A percentile compares a stretch with the other conserved stretches of the same genome.
Evolutionary conservation across 1,140 invertebrate genomes (phyloP).

Genomic region (Bathynomus jamesi): DNA sequence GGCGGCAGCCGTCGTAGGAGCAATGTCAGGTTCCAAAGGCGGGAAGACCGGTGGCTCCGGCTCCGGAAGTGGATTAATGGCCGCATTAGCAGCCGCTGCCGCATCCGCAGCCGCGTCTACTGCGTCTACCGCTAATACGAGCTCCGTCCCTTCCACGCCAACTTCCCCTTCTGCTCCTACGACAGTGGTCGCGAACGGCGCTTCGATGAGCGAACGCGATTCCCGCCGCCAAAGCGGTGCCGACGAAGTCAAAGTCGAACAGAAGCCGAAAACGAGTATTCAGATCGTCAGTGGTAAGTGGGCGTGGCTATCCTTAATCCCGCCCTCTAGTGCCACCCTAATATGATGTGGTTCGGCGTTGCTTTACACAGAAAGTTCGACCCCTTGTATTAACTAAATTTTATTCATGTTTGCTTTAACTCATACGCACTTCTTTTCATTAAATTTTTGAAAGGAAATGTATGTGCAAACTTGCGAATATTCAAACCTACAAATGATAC

Average conservation of each 20-base stretch:
- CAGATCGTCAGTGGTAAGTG: neutral
- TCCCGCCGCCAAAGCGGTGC: neutral
- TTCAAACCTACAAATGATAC: too few species aligned
- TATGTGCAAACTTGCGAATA: too few species aligned
- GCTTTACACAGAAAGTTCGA: too few species aligned
- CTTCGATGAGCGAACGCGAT: neutral
- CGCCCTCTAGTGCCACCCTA: too few species aligned
- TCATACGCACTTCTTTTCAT: too few species aligned
- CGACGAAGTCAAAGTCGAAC: neutral
- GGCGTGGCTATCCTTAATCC: neutral
- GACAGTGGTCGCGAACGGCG: neutral
- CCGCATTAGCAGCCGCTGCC: constrained; percentile 12
- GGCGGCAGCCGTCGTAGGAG: constrained; percentile 12
- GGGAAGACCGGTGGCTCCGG: neutral
- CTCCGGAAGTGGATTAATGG: constrained; percentile 15
- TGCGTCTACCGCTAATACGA: neutral
- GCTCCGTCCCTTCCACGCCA: neutral
- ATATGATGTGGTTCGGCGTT: too few species aligned
- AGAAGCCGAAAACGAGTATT: neutral
- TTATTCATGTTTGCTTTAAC: too few species aligned
- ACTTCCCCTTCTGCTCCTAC: constrained; percentile 10
- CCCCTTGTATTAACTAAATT: too few species aligned
- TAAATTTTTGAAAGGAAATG: too few species aligned
- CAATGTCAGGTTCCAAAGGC: constrained; percentile 14
- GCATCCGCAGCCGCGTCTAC: constrained; percentile 12